Evolutionary conservation across 2,113 vertebrate genomes (phyloP), one percentile per base, ranked within the genome.

Genomic region (Pao palembangensis): DNA sequence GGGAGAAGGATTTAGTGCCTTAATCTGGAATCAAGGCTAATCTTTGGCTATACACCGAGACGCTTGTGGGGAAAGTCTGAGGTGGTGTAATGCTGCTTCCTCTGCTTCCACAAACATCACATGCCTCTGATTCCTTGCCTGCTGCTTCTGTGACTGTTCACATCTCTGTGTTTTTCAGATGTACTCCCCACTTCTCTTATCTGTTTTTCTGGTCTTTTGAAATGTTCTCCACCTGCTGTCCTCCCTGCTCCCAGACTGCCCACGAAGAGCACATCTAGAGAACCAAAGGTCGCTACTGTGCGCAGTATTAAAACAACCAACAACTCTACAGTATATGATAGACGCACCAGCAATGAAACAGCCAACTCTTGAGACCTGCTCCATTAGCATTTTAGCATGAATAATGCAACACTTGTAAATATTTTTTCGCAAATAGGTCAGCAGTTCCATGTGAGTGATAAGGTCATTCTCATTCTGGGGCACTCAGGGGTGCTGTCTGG

Each of bases 11-110:
- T 77, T 82, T 74, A 75, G 70, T 59, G 67, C 44, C 63, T 76
- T 88, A 80, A 84, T 89, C 79, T 85, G 70, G 68, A 86, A 83
- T 87, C 66, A 63, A 69, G 71, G 55, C 64, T 83, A 70, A 74
- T 82, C 79, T 79, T 74, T 84, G 83, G 81, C 71, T 31, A 21
- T 0, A 25, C 25, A 77, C 69, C 79, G 64, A 53, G 58, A 59
- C 48, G 70, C 67, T 69, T 51, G 51, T 58, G 64, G 41, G 64
- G 23, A 47, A 48, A 48, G 68, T 64, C 71, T 53, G 55, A 34
- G 17, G 51, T 43, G 61, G 48, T 55, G 28, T 19, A 18, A 19
- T 11, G 2, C 38, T 14, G 61, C 58, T 38, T 44, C 10, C 25
- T 23, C 66, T 19, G 18, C 59, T 18, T 14, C 50, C 61, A 52